Percentiles rank a stretch among this genome's conserved stretches.
These are phyloP conservation scores for Python bivittatus DNA, from an alignment of 2,113 vertebrate genomes.

Conservation along the genomic window DNA sequence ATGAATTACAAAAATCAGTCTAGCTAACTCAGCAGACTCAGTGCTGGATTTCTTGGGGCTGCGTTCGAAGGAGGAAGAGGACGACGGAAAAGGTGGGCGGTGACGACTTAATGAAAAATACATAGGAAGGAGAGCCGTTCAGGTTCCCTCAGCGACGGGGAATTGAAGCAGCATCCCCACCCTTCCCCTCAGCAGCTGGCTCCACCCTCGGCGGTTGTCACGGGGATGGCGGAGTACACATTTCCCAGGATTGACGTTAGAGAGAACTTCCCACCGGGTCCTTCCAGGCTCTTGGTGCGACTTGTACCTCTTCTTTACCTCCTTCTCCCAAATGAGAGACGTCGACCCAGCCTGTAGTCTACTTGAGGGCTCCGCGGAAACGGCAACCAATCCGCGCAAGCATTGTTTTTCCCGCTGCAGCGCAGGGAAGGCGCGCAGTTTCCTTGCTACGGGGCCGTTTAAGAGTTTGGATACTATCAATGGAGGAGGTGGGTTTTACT, in stretches of 20 bases:
- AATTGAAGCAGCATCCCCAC: background rate
- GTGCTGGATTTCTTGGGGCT: background rate
- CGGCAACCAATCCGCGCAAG: background rate
- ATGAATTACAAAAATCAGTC: background rate
- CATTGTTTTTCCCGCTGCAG: background rate
- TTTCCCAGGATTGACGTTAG: background rate
- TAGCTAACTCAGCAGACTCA: background rate
- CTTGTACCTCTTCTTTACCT: too few relatives aligned
- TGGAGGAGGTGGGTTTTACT: background rate
- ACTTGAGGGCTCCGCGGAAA: background rate
- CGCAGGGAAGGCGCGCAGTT: too few relatives aligned
- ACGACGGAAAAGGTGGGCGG: background rate
- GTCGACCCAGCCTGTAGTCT: background rate
- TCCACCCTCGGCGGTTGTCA: slow-evolving; percentile 12
- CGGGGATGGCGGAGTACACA: background rate
- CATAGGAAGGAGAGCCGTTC: background rate
- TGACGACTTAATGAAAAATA: background rate
- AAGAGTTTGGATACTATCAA: background rate
- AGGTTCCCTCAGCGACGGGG: background rate
- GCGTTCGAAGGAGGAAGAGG: background rate
- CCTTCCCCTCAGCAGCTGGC: background rate
- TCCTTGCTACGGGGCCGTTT: background rate
- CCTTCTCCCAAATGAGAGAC: background rate
- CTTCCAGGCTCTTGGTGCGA: background rate
- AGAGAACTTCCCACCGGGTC: too few relatives aligned